phyloP scores from a whole-genome alignment of 1,140 invertebrate species.

The Calephelis virginiensis region DNA sequence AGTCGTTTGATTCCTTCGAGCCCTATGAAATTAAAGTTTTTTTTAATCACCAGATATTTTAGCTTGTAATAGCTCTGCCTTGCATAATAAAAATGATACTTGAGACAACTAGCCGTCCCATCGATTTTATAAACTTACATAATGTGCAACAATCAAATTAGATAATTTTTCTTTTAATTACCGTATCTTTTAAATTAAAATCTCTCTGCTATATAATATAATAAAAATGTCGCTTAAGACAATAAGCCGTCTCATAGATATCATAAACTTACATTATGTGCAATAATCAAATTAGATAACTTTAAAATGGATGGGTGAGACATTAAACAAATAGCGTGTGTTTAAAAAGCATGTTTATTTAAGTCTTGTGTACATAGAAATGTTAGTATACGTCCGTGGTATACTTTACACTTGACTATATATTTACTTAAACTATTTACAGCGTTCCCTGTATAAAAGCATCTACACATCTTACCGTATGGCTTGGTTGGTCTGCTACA shows the following conservation, averaged over 20 bases:
- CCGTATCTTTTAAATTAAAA: too few species aligned
- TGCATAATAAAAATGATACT: too few species aligned
- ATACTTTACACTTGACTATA: conserved; percentile 43
- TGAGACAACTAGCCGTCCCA: too few species aligned
- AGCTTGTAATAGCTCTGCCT: too few species aligned
- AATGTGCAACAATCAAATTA: conserved; percentile 25
- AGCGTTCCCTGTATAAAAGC: conserved; percentile 39
- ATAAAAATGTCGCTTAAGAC: too few species aligned
- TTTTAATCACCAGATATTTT: too few species aligned
- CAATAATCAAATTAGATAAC: conserved; percentile 30
- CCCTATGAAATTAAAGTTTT: too few species aligned
- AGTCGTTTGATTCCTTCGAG: too few species aligned
- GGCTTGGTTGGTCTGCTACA: background rate
- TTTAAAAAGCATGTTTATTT: conserved; percentile 62
- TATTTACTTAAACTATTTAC: conserved; percentile 46
- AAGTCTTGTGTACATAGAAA: conserved; percentile 49
- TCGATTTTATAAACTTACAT: too few species aligned
- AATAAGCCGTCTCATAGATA: too few species aligned
- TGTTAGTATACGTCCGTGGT: conserved; percentile 44
- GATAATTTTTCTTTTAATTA: too few species aligned
- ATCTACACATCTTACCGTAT: conserved; percentile 44
- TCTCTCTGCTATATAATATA: too few species aligned
- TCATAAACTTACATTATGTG: background rate
- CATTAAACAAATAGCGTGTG: conserved; percentile 61
- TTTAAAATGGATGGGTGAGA: conserved; percentile 52